These are phyloP conservation scores for Himalopsyche anomala DNA, from an alignment of 2,888 invertebrate species.

Conservation along the genomic window DNA sequence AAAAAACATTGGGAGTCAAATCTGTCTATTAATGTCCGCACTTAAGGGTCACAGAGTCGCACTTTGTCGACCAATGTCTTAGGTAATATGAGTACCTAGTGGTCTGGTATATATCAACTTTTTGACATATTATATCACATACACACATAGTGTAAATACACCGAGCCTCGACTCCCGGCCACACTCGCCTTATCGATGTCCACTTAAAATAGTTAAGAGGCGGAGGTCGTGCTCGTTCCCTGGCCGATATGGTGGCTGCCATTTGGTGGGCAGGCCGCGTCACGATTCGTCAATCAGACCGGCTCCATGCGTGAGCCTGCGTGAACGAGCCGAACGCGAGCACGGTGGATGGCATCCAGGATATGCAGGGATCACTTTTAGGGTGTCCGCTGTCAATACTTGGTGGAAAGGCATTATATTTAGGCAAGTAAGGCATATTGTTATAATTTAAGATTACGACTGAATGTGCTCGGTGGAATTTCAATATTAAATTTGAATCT, in stretches of 20 bases:
- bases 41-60: too few relatives aligned
- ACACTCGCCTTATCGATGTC: conserved; percentile 29
- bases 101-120: background rate
- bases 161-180: conserved; percentile 36
- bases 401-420: too few relatives aligned
- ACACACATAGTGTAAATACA: conserved; percentile 4
- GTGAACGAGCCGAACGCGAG: conserved; percentile 45
- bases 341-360: conserved; percentile 1
- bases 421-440: too few relatives aligned
- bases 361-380: background rate
- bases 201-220: conserved; percentile 60
- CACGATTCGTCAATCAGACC: conserved; percentile 63
- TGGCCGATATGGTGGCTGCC: conserved; percentile 39
- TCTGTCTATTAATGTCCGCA: too few relatives aligned
- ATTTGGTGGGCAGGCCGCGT: conserved; percentile 61
- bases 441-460: too few relatives aligned
- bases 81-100: conserved; percentile 1
- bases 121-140: conserved; percentile 1
- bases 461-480: too few relatives aligned
- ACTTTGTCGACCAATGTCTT: too few relatives aligned
- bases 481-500: too few relatives aligned
- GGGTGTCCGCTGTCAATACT: too few relatives aligned
- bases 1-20: too few relatives aligned
- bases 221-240: conserved; percentile 51
- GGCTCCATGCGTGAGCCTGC: conserved; percentile 48